Base-by-base conservation (phyloP, 53 echinoderm and acorn worm species). In the Temnopleurus reevesii region DNA sequence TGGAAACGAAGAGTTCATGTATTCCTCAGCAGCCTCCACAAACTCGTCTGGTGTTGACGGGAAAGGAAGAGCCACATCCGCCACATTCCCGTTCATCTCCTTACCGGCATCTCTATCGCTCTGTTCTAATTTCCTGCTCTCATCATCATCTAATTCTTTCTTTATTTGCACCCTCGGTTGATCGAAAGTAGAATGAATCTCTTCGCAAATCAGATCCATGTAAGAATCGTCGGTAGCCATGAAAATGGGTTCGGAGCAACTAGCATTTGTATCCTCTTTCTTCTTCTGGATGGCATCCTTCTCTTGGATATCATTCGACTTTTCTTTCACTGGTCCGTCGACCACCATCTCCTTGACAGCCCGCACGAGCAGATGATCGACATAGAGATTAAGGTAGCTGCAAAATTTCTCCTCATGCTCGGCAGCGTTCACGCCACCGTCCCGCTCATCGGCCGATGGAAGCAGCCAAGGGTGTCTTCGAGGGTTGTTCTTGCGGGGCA, bases 11-110 rank as follows among this genome's bases (percentile, higher is more conserved):
- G 47, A 49, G 71, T 87, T 66, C 27, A 87, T 44, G 46, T 66
- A 87, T 19, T 66, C n/a, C 35, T 66, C 88, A 4, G 88, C 88
- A 30, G 47, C 71, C 34, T 49, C 5, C 88, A 66, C 88, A 53
- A 87, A 87, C 7, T 23, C 61, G n/a, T 60, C 86, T 8, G 34
- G 59, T 18, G 4, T 9, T 12, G 59, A 59, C 26, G 60, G 8
- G 44, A 59, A 24, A 17, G 61, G 45, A 41, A 41, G 71, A 21
- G 36, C 41, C 34, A 63, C 2, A 38, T 41, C 30, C 21, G 4
- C 7, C 36, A 71, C 41, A 41, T 71, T 41, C 35, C 5, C n/a
- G 41, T 41, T 71, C 43, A 38, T n/a, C 71, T 71, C 21, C 19
- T 38, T 38, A 21, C 41, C 21, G 15, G 1, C 49, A 15, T 9